phyloP scores from a whole-genome alignment of 2,888 invertebrate genomes.

The Exephanes ischioxanthus region DNA sequence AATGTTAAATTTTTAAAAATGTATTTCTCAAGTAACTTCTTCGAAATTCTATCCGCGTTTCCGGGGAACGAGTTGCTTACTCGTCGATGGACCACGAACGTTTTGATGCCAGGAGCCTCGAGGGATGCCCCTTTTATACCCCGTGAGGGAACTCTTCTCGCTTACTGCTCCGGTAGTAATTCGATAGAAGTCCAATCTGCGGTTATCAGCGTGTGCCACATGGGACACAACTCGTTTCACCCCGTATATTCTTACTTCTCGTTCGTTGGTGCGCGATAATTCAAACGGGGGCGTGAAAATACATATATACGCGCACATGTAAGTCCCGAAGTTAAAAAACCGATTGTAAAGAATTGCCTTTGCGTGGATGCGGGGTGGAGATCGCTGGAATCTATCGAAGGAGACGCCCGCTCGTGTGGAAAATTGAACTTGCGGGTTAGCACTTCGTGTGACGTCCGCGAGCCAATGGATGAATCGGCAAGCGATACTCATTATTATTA shows the following conservation, averaged over 20 bases:
- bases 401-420: slow-evolving; percentile 75
- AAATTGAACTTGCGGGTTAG: slow-evolving; percentile 74
- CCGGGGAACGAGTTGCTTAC: slow-evolving; percentile 68
- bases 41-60: slow-evolving; percentile 60
- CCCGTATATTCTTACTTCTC: slow-evolving; percentile 44
- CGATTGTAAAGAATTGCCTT: slow-evolving; percentile 73
- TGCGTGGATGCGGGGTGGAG: slow-evolving; percentile 27
- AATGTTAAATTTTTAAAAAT: neutral
- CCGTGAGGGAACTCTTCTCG: slow-evolving; percentile 45
- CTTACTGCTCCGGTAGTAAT: slow-evolving; percentile 73
- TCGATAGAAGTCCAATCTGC: slow-evolving; percentile 81
- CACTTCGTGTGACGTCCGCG: neutral
- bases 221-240: slow-evolving; percentile 75
- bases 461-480: neutral
- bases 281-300: slow-evolving; percentile 59
- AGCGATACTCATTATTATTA: neutral
- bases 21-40: neutral
- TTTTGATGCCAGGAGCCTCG: slow-evolving; percentile 71
- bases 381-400: slow-evolving; percentile 27
- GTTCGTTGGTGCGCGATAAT: slow-evolving; percentile 74
- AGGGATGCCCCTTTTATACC: slow-evolving; percentile 53
- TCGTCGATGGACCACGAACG: slow-evolving; percentile 54
- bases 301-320: neutral
- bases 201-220: slow-evolving; percentile 83
- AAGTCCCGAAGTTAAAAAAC: slow-evolving; percentile 65